Base-by-base conservation (phyloP, 2,888 invertebrate genomes). In the Nomada fabriciana region DNA sequence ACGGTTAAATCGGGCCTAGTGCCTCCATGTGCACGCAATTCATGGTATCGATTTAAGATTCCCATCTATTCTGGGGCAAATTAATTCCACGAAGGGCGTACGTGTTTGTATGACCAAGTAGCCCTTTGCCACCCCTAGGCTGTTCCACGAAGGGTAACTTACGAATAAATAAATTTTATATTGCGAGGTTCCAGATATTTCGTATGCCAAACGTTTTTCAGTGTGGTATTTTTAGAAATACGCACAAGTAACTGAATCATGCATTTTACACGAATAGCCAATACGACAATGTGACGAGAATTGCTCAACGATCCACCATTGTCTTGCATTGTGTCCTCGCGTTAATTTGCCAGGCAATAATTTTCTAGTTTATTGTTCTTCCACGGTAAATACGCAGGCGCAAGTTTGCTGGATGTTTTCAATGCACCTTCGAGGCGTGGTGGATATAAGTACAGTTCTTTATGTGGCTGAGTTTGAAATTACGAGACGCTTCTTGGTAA, bases 291-390 rank as follows among this genome's bases (percentile, higher is more conserved):
- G 20, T 43, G 43, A 55, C 50, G 47, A 36, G n/a, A 13, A 7
- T 25, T 59, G 69, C 55, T n/a, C 53, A 61, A 64, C 53, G 43
- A 70, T 59, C 3, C 52, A 13, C 59, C 10, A 73, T 73, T 74
- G 74, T 80, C 50, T 18, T 25, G 11, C 64, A 50, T 11, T 20
- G 36, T 59, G 68, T 61, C 80, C 53, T 69, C 52, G 72, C 25
- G 63, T 80, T 59, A 57, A 80, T 80, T 76, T 55, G 63, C 13
- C 67, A 20, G 18, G n/a, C 52, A 64, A 80, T 69, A 73, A 69
- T 69, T 68, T 52, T 60, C 2, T 65, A 36, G 11, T 61, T 80
- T 71, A 65, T 68, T 18, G 76, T 42, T 42, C 36, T 55, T 18
- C 23, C 53, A 13, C 4, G 43, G 42, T 42, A 52, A 42, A 20